Evolutionary conservation across 2,888 invertebrate species (phyloP).

Genomic region (Nomada goodeniana): DNA sequence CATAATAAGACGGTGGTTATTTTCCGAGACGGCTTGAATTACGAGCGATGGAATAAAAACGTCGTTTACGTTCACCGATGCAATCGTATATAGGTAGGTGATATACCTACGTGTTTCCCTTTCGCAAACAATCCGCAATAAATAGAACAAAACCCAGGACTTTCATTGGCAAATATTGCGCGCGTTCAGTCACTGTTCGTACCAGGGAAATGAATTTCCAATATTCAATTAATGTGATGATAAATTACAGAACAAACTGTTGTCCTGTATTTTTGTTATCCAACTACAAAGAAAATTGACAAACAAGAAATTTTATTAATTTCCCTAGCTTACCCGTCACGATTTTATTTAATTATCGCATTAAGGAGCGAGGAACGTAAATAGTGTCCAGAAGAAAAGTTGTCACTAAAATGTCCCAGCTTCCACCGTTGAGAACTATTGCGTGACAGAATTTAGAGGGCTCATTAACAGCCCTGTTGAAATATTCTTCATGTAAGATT

Average conservation of each 20-base stretch:
- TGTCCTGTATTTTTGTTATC: too few species aligned
- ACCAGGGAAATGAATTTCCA: too few species aligned
- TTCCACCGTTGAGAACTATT: neutral
- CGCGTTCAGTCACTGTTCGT: too few species aligned
- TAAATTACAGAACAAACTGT: too few species aligned
- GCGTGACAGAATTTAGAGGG: conserved; percentile 4
- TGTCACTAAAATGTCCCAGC: neutral
- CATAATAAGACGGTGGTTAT: conserved; percentile 61
- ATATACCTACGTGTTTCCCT: too few species aligned
- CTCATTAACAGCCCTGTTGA: conserved; percentile 23
- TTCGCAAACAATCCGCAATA: too few species aligned
- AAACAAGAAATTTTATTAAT: too few species aligned
- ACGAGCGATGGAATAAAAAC: conserved; percentile 36
- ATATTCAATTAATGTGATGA: too few species aligned
- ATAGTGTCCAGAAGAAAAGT: neutral
- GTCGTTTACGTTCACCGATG: conserved; percentile 2
- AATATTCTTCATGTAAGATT: conserved; percentile 21
- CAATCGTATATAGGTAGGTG: neutral
- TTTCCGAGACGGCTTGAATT: conserved; percentile 50
- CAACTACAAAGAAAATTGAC: too few species aligned
- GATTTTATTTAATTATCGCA: neutral
- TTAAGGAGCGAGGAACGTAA: neutral
- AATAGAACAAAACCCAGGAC: too few species aligned
- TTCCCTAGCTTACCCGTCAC: neutral
- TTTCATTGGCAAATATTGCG: too few species aligned